Percentiles rank a stretch among this genome's conserved stretches.
Conservation (phyloP, 2,888 invertebrate genomes). For the Pogonocherus hispidulus region DNA sequence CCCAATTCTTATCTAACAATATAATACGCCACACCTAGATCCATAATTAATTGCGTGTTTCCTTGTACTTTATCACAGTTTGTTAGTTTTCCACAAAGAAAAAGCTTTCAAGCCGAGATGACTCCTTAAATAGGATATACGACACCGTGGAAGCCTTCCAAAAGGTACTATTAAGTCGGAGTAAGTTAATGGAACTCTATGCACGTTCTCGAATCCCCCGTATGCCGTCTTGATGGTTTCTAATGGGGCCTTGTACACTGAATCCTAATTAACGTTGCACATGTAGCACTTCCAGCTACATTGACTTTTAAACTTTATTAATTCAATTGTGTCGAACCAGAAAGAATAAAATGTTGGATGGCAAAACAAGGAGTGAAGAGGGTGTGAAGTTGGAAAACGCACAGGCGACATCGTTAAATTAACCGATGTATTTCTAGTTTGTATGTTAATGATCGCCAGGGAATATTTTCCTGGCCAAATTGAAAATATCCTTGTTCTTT, state of each 20-base stretch:
- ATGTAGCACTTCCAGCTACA: constrained; percentile 17
- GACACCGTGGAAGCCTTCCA: constrained; percentile 32
- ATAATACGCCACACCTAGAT: constrained; percentile 30
- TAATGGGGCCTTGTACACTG: constrained; percentile 27
- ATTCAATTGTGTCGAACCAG: background rate
- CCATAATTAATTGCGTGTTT: constrained; percentile 37
- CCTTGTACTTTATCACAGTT: constrained; percentile 33
- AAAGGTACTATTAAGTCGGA: constrained; percentile 31
- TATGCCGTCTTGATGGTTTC: constrained; percentile 31
- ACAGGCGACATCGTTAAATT: background rate
- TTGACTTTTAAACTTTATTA: constrained; percentile 22
- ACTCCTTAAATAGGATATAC: constrained; percentile 42
- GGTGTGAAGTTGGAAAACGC: constrained; percentile 1
- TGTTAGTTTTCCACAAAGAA: constrained; percentile 36
- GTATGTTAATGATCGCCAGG: background rate
- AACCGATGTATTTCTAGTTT: background rate
- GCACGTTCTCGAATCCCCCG: constrained; percentile 34
- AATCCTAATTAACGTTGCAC: constrained; percentile 34
- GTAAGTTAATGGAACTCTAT: constrained; percentile 34
- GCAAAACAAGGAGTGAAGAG: background rate
- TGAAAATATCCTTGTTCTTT: background rate
- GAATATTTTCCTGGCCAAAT: background rate
- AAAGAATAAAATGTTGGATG: background rate
- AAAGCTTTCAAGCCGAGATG: constrained; percentile 40
- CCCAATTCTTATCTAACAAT: constrained; percentile 30